phyloP scores from a whole-genome alignment of 2,888 invertebrate genomes.

The Lasioglossum pauxillum region DNA sequence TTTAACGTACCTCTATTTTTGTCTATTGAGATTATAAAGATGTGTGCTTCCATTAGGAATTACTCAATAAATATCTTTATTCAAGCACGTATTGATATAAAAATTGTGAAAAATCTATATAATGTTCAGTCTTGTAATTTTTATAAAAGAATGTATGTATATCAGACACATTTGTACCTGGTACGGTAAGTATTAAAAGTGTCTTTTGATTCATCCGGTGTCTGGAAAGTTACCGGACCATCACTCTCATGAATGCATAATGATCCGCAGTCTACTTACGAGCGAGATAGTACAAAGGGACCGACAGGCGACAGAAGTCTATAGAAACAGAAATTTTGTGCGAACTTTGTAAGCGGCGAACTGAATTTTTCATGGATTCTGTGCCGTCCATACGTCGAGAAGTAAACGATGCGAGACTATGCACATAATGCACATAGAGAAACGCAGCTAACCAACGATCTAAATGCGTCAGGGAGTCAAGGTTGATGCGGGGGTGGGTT shows the following conservation, averaged over 20 bases:
- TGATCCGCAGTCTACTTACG: background rate
- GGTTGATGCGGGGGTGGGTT: conserved; percentile 29
- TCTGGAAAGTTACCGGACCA: background rate
- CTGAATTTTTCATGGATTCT: background rate
- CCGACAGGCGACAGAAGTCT: background rate
- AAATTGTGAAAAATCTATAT: no score
- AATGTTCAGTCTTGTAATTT: no score
- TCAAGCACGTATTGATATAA: no score
- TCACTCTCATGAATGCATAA: background rate
- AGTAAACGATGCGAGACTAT: background rate
- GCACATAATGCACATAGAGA: conserved; percentile 6
- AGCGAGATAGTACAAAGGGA: background rate
- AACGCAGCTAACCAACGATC: conserved; percentile 39
- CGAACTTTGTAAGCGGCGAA: background rate
- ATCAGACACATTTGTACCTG: no score
- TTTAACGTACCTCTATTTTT: no score
- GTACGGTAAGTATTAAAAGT: no score
- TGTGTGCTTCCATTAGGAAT: no score
- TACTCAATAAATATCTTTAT: no score
- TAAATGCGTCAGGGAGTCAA: conserved; percentile 45
- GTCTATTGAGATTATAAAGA: no score
- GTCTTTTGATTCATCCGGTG: background rate
- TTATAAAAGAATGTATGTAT: no score
- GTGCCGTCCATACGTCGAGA: background rate
- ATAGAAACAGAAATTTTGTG: background rate